A percentile compares a stretch with the other conserved stretches of the same genome.
Conservation (phyloP, 2,113 vertebrate species). For the Acinonyx jubatus region DNA sequence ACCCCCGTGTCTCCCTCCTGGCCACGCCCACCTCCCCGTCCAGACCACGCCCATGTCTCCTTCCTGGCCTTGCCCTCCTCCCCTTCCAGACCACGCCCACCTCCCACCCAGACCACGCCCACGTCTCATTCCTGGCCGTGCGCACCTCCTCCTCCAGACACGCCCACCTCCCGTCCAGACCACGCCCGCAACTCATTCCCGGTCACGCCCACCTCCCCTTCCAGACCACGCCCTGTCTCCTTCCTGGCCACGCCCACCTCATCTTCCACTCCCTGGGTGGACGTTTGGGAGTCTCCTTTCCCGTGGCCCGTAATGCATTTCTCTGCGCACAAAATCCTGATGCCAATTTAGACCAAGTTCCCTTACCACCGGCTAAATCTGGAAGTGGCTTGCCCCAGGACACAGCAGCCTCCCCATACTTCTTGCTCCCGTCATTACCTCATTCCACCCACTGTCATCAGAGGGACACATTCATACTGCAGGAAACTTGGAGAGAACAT, state of each 20-base stretch:
- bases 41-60: neutral
- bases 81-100: neutral
- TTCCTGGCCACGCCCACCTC: neutral
- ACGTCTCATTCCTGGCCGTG: neutral
- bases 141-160: fast-evolving
- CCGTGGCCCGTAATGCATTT: neutral
- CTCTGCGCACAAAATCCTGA: neutral
- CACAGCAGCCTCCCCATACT: neutral
- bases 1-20: neutral
- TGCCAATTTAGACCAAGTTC: neutral
- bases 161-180: neutral
- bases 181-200: neutral
- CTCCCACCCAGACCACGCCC: neutral
- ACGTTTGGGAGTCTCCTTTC: neutral
- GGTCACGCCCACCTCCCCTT: neutral
- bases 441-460: no score
- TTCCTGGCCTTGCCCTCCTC: neutral
- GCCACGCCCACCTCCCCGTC: neutral
- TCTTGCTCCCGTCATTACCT: neutral
- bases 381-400: neutral
- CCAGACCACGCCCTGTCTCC: neutral
- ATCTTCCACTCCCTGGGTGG: fast-evolving
- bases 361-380: neutral
- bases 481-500: neutral
- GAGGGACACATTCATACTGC: neutral